A percentile compares a stretch with the other conserved stretches of the same genome.
These are phyloP conservation scores for Aurelia coerulea DNA, from an alignment of 30 jellyfish, hydroid and myxozoan genomes.

Conservation along the genomic window DNA sequence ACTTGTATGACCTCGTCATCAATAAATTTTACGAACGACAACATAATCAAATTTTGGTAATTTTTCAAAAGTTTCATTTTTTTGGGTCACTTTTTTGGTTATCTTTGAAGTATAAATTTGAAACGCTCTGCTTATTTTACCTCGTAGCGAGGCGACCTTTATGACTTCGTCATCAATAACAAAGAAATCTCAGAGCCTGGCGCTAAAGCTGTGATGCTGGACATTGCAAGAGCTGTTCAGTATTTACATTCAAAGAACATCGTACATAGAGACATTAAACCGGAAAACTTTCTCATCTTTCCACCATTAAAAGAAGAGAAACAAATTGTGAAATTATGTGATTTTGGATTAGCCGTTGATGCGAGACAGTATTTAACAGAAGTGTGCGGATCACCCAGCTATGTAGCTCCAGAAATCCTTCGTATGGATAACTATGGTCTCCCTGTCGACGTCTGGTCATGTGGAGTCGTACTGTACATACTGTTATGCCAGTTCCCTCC, in stretches of 20 bases:
- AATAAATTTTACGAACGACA: no score
- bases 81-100: no score
- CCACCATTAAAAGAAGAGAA: not conserved
- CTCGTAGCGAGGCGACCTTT: conserved; percentile 81
- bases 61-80: no score
- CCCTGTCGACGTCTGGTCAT: conserved; percentile 92
- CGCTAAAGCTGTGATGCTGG: conserved; percentile 35
- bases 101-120: no score
- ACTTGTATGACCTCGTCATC: no score
- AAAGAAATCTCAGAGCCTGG: conserved; percentile 33
- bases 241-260: conserved; percentile 59
- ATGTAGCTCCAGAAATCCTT: conserved; percentile 89
- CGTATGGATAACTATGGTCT: conserved; percentile 74
- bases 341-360: conserved; percentile 81
- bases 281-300: conserved; percentile 78
- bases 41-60: no score
- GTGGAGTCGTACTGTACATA: conserved; percentile 78
- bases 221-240: conserved; percentile 62
- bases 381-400: conserved; percentile 93
- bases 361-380: conserved; percentile 41
- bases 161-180: conserved; percentile 52
- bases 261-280: conserved; percentile 90
- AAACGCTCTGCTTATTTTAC: not conserved
- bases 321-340: conserved; percentile 67
- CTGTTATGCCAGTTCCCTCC: conserved; percentile 87